Evolutionary conservation across 2,797 vertebrate species (phyloP).

Genomic region (Cossypha caffra): DNA sequence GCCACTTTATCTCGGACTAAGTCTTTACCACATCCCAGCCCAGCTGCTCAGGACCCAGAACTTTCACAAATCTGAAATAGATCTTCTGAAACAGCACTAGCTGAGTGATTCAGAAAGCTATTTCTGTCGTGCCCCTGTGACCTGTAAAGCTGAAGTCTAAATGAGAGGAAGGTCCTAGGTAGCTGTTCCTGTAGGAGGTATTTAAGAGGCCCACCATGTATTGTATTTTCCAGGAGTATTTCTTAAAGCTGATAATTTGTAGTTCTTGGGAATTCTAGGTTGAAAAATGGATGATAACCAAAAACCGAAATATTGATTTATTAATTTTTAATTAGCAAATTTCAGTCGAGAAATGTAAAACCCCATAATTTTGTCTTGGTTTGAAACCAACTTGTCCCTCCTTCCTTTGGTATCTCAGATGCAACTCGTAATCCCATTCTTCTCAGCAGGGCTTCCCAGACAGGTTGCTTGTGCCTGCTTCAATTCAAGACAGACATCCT

Average conservation of each 20-base stretch:
- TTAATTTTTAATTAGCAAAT: not conserved
- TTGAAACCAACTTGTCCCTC: not conserved
- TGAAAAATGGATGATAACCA: not conserved
- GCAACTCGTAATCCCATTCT: fast-evolving
- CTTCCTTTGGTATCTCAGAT: not conserved
- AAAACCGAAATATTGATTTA: not conserved
- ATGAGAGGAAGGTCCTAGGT: not conserved
- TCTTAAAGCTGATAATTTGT: not conserved
- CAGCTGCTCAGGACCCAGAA: not conserved
- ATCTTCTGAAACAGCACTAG: not conserved
- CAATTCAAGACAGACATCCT: not conserved
- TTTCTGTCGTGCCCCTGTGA: not conserved
- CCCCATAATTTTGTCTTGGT: not conserved
- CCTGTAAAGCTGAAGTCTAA: not conserved
- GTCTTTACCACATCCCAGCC: not conserved
- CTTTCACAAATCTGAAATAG: not conserved
- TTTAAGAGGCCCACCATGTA: not conserved
- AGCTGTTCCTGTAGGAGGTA: not conserved
- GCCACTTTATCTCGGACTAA: not conserved
- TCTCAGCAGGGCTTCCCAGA: not conserved
- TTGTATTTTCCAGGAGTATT: not conserved
- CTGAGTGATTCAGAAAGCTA: not conserved
- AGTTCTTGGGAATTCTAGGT: not conserved
- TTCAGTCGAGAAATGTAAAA: not conserved
- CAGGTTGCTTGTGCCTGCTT: not conserved